phyloP scores from a whole-genome alignment of 2,888 invertebrate genomes.

The Pollenia griseotomentosa region DNA sequence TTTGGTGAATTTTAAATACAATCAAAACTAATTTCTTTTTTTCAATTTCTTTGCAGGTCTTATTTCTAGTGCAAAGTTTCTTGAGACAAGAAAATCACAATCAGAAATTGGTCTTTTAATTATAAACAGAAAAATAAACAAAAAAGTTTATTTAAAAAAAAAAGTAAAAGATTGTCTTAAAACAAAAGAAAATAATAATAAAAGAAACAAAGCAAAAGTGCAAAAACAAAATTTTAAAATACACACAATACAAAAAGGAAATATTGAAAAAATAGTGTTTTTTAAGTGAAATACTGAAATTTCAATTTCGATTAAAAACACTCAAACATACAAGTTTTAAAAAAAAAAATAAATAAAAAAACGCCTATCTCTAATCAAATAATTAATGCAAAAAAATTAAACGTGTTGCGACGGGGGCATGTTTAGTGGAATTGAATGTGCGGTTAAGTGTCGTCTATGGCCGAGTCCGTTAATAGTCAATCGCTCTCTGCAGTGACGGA shows the following conservation, averaged over 20 bases:
- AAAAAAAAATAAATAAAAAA: slow-evolving; percentile 15
- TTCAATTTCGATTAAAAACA: slow-evolving; percentile 8
- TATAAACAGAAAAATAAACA: slow-evolving; percentile 18
- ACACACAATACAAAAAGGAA: neutral
- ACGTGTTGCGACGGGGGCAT: slow-evolving; percentile 81
- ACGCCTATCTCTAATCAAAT: slow-evolving; percentile 43
- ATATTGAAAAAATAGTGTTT: slow-evolving; percentile 42
- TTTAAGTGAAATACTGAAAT: slow-evolving; percentile 45
- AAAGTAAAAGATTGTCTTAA: slow-evolving; percentile 1
- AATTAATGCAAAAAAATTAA: slow-evolving; percentile 62
- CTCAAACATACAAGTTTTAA: slow-evolving; percentile 3
- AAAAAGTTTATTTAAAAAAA: slow-evolving; percentile 24
- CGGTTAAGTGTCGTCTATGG: slow-evolving; percentile 95
- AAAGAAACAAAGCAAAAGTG: slow-evolving; percentile 23
- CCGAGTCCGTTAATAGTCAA: slow-evolving; percentile 93
- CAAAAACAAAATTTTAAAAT: slow-evolving; percentile 12
- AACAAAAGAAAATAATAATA: slow-evolving; percentile 12
- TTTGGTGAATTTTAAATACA: neutral
- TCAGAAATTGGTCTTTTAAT: slow-evolving; percentile 30
- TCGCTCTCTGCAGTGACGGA: slow-evolving; percentile 90
- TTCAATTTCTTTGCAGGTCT: slow-evolving; percentile 42
- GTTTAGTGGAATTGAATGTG: slow-evolving; percentile 86
- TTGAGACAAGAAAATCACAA: slow-evolving; percentile 28
- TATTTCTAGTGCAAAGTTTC: slow-evolving; percentile 24
- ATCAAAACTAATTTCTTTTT: slow-evolving; percentile 21